Evolutionary conservation across 35 echinoderm and acorn worm species (phyloP), one percentile per base, ranked within the genome.

Genomic region (Diadema setosum): DNA sequence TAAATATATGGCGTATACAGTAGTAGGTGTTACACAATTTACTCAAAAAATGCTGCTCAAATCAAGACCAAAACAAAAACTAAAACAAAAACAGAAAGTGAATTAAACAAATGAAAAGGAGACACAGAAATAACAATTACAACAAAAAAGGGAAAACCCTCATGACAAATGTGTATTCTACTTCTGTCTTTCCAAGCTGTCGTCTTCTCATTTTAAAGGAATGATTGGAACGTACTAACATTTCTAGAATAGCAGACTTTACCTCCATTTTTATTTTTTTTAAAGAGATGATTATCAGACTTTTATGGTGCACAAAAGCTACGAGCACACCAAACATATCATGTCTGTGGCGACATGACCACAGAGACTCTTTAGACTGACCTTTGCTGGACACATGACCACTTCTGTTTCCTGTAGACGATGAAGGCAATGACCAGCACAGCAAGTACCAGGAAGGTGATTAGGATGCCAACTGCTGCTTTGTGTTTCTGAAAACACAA

Each of bases 391-490:
- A 48, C 14, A 33, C 39, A 75, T 11, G 41, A 27, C 14, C 70
- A 70, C 25, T 56, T 87, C 4, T 43, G 27, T 27, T 75, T 65
- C 39, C 64, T 87, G 65, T 87, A 70, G 41, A 87, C 35, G 26
- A 74, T 27, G 63, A 75, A 75, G 40, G 36, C 20, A 35, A 87
- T 61, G n/a, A 20, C 64, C 34, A 87, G 75, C 6, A 65, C 23
- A 45, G 42, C 29, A 75, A 87, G 6, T 24, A 70, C 65, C 25
- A 87, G 32, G 17, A 87, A 40, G 31, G 69, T 87, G 42, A 87
- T 75, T 11, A 87, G 15, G 27, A 87, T 46, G 20, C 61, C 64
- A 2, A 45, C 14, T 27, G 85, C 69, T 29, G 40, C 69, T 59
- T 27, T 35, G 40, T 78, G 35, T 78, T 33, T 35, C 33, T 42